Evolutionary conservation across 2,113 vertebrate species (phyloP), one percentile per base, ranked within the genome.

Genomic region (Dunckerocampus dactyliophorus): DNA sequence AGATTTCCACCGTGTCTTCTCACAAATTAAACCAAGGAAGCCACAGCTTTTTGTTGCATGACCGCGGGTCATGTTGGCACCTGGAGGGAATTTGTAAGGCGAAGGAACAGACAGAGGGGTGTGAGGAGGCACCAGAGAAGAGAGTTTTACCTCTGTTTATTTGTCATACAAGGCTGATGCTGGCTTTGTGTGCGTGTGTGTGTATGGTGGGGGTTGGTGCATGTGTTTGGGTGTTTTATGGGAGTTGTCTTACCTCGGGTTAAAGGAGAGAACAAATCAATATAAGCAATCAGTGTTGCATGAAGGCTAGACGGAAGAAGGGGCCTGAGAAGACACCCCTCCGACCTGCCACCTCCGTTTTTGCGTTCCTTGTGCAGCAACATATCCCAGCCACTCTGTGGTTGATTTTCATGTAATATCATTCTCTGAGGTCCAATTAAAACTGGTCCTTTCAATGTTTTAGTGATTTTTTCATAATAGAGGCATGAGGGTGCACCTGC

Each of bases 201-300:
- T 60, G 45, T 46, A 19, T 59, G 57, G 4, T 47, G 54, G 24
- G 65, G 42, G 4, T 46, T n/a, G 4, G 46, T 16, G 56, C 51
- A 52, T 46, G 59, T 70, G 59, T 81, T 61, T 59, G 54, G 31
- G 51, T 71, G 72, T 69, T 76, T 75, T 31, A 68, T 80, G 72
- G 59, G 64, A 77, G 69, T 66, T 20, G 54, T 71, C 72, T 70
- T 43, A 42, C 59, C 28, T 61, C 46, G 13, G 63, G 66, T 51
- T 76, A 82, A 89, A 87, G 86, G 87, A 85, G 85, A 85, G 74
- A 77, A 58, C 63, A 59, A 74, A 87, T 90, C 88, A 79, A 89
- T 89, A 87, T 52, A 72, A 72, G 76, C 77, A 69, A 86, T 91
- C 88, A 83, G 84, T 88, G 79, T 79, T 85, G 78, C 83, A 88